Evolutionary conservation across 2,797 vertebrate genomes (phyloP), one percentile per base, ranked within the genome.

Genomic region (Epinephelus coioides): DNA sequence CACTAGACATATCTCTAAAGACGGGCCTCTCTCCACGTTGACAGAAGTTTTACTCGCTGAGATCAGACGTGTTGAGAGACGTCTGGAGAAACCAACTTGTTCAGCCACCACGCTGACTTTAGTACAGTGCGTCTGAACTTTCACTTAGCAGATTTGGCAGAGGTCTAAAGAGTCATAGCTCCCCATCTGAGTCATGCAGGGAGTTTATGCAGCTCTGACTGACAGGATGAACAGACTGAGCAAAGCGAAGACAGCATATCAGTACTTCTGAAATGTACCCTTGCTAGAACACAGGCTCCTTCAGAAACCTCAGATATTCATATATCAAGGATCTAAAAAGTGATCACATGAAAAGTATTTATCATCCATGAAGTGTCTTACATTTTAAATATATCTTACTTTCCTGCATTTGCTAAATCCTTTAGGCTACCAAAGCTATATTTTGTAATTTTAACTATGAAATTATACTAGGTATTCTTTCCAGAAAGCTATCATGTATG

Each of bases 1-100:
- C 69, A 71, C 61, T 40, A 56, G 30, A 64, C 30, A 1, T n/a
- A 27, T 25, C 79, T 73, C 44, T 23, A 44, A 69, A 62, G 77
- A 70, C 1, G 13, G 73, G 64, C n/a, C 9, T 54, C n/a, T 49
- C 69, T n/a, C 64, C 57, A 73, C 17, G 50, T 78, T 51, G 25
- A 81, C 68, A 43, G 12, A 77, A 34, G 53, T 62, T 79, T 69
- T 53, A 62, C 76, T 43, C 19, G 46, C 80, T 84, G 61, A 85
- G 76, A 78, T 79, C 67, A 75, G 70, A 82, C 68, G 47, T 34
- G 80, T 76, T 63, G 40, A 73, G 57, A 54, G 62, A 49, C 18
- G 54, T 76, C 43, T 15, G 50, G 53, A 68, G 69, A 80, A 86
- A 56, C 0, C 38, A 60, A 63, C 51, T 74, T 56, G 19, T 25